Conservation (phyloP, 1,140 invertebrate genomes). For the Meloidogyne hapla region DNA sequence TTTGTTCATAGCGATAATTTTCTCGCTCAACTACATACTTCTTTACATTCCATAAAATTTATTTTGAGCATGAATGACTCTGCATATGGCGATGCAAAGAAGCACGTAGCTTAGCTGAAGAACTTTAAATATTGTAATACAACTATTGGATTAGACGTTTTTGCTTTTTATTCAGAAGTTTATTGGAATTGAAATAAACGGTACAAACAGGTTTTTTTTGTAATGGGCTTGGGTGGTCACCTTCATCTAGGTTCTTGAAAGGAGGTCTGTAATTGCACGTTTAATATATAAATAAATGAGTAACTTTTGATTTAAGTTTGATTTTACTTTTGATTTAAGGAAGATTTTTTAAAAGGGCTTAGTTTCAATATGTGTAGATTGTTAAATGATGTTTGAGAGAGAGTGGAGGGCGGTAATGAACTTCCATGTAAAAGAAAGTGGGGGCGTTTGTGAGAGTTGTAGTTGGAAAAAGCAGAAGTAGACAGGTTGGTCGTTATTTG, state of each 20-base stretch:
- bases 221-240: no score
- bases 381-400: not conserved
- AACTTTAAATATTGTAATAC: no score
- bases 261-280: no score
- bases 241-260: no score
- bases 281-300: no score
- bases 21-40: constrained; percentile 3
- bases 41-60: not conserved
- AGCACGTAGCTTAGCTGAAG: not conserved
- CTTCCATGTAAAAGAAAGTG: not conserved
- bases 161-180: not conserved
- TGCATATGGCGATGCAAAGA: not conserved
- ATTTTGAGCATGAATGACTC: not conserved
- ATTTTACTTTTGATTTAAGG: no score
- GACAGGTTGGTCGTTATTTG: constrained; percentile 4
- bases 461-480: not conserved
- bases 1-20: not conserved
- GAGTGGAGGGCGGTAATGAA: not conserved
- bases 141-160: not conserved
- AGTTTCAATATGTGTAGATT: not conserved
- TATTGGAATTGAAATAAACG: not conserved
- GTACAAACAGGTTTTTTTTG: no score
- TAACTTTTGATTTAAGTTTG: no score
- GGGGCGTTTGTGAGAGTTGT: not conserved
- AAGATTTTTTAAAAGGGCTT: not conserved